Conservation (phyloP, 1,140 invertebrate species). For the Coelopa frigida region DNA sequence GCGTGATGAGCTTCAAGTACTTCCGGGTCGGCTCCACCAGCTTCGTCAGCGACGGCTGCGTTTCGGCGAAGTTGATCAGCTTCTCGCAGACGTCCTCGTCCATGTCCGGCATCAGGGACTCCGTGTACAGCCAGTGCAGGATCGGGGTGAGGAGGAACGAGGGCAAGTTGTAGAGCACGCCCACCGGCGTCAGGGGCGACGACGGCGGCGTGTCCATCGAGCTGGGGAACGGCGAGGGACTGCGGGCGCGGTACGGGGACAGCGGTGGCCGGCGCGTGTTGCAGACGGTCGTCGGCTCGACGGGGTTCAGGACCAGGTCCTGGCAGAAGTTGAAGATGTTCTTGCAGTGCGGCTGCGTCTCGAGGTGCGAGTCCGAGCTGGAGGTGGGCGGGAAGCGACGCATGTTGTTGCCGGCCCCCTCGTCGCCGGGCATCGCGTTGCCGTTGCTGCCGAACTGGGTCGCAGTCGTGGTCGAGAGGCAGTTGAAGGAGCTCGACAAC, state of each 20-base stretch:
- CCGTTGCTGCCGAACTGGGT: background rate
- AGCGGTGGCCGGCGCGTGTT: constrained; percentile 31
- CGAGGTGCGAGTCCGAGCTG: constrained; percentile 36
- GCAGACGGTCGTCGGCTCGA: constrained; percentile 17
- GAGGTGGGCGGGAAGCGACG: constrained; percentile 24
- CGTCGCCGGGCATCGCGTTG: background rate
- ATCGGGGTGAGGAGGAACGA: constrained; percentile 54
- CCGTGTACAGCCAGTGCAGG: constrained; percentile 58
- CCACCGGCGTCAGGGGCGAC: constrained; percentile 37
- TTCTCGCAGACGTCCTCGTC: constrained; percentile 51
- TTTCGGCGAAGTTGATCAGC: constrained; percentile 48
- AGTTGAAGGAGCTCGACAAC: constrained; percentile 36
- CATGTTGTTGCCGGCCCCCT: constrained; percentile 6
- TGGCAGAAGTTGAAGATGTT: constrained; percentile 42
- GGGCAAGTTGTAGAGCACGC: constrained; percentile 43
- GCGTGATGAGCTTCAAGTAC: constrained; percentile 55
- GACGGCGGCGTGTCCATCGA: constrained; percentile 39
- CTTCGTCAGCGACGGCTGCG: constrained; percentile 48
- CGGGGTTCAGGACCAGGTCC: constrained; percentile 28
- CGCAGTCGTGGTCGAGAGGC: constrained; percentile 19
- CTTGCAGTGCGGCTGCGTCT: constrained; percentile 25
- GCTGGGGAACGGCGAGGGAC: constrained; percentile 34
- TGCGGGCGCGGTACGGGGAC: constrained; percentile 34
- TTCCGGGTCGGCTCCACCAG: constrained; percentile 52
- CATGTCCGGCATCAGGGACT: constrained; percentile 52